Base-by-base conservation (phyloP, 2,888 invertebrate species). In the Melipona beecheii region DNA sequence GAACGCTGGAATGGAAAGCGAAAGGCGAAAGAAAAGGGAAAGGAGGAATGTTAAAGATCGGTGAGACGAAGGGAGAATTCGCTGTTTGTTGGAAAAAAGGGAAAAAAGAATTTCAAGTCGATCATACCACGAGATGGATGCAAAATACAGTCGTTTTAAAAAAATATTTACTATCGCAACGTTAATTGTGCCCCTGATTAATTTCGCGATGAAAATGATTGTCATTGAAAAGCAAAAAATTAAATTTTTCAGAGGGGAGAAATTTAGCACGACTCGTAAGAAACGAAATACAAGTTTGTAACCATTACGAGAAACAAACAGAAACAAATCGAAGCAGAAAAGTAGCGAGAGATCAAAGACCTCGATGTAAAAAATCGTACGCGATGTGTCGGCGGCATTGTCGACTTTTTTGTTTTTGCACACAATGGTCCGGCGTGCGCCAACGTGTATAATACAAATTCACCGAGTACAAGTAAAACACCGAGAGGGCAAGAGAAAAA, bases 381-480 rank as follows among this genome's bases (percentile, higher is more conserved):
- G 83, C 84, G 80, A 85, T 75, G 76, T 80, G 82, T 82, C 83
- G 78, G 78, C 83, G 78, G 78, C 84, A 90, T 91, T 90, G 90
- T 89, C 85, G 78, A 69, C 15, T 78, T 64, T 79, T 81, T 77
- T 81, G 69, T 77, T 75, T 27, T 60, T 19, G n/a, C n/a, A 74
- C 72, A 89, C 87, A 90, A 91, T 87, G 85, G 74, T 54, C 75
- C 91, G 89, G 91, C 88, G 86, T 85, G 86, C 87, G 90, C 87
- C 91, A 87, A 84, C 84, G 85, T 81, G 76, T 83, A 85, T 84
- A 89, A 89, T 85, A 87, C n/a, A n/a, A n/a, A n/a, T n/a, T n/a
- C n/a, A n/a, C n/a, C n/a, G n/a, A n/a, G n/a, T n/a, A n/a, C n/a
- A n/a, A n/a, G 84, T 84, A 85, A 81, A 86, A 75, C 81, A 80